phyloP scores from a whole-genome alignment of 2,113 vertebrate species.

The Rhagologus leucostigma region DNA sequence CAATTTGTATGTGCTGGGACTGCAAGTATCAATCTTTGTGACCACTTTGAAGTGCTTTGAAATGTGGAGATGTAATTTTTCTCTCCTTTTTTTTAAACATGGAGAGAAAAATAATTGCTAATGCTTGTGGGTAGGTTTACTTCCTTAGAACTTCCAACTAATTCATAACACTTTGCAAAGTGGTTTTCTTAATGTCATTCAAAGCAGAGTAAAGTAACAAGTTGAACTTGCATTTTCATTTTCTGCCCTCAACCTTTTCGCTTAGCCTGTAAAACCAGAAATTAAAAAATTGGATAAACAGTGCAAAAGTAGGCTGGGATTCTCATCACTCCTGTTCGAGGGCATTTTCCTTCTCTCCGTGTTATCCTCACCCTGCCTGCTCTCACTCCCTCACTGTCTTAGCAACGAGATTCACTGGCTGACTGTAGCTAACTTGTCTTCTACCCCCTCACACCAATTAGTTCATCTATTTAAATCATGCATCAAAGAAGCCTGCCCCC shows the following conservation, averaged over 20 bases:
- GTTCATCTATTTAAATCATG: conserved; percentile 18
- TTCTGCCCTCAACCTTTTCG: not conserved
- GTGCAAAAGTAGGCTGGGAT: not conserved
- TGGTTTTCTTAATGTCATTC: not conserved
- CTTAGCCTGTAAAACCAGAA: not conserved
- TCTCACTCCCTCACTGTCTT: not conserved
- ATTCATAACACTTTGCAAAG: not conserved
- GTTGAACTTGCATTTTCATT: not conserved
- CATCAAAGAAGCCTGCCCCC: not conserved
- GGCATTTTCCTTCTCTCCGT: not conserved
- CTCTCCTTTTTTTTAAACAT: not conserved
- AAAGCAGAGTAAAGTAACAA: not conserved
- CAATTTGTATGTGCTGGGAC: not conserved
- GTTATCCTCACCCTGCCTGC: not conserved
- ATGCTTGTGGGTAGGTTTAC: not conserved
- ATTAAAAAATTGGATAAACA: not conserved
- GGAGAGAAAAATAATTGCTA: not conserved
- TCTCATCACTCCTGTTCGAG: not conserved
- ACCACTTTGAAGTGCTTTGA: not conserved
- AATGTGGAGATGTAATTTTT: not conserved
- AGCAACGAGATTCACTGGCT: conserved; percentile 10
- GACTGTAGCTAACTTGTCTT: not conserved
- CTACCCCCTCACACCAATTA: conserved; percentile 10
- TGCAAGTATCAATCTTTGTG: not conserved
- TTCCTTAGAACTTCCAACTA: not conserved